Evolutionary conservation across 2,888 invertebrate species (phyloP).

Genomic region (Sinohyriopsis cumingii): DNA sequence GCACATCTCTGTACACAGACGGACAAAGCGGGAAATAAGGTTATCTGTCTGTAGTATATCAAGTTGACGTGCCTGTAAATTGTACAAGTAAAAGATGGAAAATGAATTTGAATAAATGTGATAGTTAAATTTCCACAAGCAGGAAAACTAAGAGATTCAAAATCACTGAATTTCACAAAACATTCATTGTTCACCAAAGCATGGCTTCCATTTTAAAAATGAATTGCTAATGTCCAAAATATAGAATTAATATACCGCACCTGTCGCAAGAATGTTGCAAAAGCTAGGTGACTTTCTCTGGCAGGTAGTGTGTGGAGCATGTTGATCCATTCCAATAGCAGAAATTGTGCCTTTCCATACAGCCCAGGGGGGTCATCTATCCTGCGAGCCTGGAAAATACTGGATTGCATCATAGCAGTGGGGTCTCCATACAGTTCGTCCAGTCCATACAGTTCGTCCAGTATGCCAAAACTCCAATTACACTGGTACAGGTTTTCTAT

Average conservation of each 20-base stretch:
- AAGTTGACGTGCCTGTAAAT: constrained; percentile 88
- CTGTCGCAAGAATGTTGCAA: constrained; percentile 92
- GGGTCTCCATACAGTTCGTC: constrained; percentile 81
- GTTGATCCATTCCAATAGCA: constrained; percentile 95
- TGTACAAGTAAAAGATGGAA: not conserved
- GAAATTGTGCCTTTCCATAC: constrained; percentile 93
- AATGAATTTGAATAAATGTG: not conserved
- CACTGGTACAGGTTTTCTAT: constrained; percentile 84
- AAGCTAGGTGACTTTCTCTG: constrained; percentile 80
- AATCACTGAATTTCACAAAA: too few species aligned
- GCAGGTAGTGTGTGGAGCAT: constrained; percentile 84
- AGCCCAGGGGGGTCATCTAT: constrained; percentile 94
- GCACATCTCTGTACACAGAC: constrained; percentile 96
- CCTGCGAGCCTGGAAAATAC: constrained; percentile 88
- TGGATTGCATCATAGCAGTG: constrained; percentile 88
- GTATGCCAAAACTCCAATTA: constrained; percentile 42
- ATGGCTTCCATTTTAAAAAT: too few species aligned
- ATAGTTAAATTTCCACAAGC: too few species aligned
- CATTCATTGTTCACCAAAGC: too few species aligned
- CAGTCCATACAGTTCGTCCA: constrained; percentile 84
- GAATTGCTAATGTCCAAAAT: too few species aligned
- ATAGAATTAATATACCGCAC: constrained; percentile 50
- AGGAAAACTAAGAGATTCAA: not conserved
- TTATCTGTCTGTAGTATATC: constrained; percentile 98
- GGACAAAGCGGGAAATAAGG: constrained; percentile 95